These are phyloP conservation scores for Forpus xanthops DNA, from an alignment of 2,797 vertebrate species.

Conservation along the genomic window DNA sequence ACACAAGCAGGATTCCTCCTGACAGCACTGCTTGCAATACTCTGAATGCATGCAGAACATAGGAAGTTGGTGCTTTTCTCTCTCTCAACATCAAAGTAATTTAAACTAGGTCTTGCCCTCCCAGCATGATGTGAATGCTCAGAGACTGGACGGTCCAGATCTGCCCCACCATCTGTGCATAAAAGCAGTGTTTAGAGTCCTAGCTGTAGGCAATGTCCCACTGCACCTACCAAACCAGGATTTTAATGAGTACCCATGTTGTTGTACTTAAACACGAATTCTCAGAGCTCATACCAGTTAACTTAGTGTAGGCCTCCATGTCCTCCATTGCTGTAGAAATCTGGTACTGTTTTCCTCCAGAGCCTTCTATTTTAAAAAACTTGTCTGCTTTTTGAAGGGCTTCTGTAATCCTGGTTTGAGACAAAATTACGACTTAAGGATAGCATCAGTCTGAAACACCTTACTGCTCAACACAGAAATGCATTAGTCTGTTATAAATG, in stretches of 20 bases:
- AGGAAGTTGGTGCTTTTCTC: not conserved
- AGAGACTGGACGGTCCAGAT: not conserved
- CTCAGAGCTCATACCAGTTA: slow-evolving; percentile 83
- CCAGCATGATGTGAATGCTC: not conserved
- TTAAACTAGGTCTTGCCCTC: not conserved
- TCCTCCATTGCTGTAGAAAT: slow-evolving; percentile 91
- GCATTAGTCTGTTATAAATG: not conserved
- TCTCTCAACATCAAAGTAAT: not conserved
- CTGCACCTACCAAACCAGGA: not conserved
- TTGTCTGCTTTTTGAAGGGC: slow-evolving; percentile 90
- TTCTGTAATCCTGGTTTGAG: slow-evolving; percentile 88
- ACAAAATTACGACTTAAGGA: not conserved
- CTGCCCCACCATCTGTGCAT: not conserved
- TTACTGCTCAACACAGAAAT: not conserved
- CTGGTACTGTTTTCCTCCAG: slow-evolving; percentile 72
- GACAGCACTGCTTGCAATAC: not conserved
- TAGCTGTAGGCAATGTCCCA: no score
- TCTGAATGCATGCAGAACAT: fast-evolving
- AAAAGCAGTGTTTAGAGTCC: not conserved
- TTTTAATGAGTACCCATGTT: not conserved
- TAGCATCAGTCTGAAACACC: not conserved
- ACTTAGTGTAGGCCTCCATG: slow-evolving; percentile 94
- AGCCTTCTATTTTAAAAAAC: slow-evolving; percentile 81
- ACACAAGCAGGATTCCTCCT: not conserved
- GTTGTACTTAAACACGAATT: not conserved